Conservation (phyloP, 2,888 invertebrate genomes). For the Lithophane semibrunnea region DNA sequence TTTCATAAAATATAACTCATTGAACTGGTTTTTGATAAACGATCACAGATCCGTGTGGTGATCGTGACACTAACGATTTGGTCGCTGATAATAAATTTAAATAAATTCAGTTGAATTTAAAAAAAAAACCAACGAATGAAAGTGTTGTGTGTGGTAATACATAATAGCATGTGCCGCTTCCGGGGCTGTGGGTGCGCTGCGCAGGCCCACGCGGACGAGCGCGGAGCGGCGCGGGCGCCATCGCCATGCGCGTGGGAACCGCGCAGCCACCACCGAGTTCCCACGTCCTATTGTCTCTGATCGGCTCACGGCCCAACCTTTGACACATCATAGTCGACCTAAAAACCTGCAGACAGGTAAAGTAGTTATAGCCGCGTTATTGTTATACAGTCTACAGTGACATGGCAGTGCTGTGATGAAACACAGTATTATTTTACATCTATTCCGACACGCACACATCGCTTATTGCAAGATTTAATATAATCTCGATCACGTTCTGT, state of each 20-base stretch:
- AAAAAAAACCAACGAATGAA: slow-evolving; percentile 50
- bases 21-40: slow-evolving; percentile 52
- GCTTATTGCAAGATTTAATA: slow-evolving; percentile 29
- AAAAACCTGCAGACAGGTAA: slow-evolving; percentile 67
- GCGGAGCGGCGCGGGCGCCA: slow-evolving; percentile 43
- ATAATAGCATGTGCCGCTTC: slow-evolving; percentile 58
- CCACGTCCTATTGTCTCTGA: slow-evolving; percentile 78
- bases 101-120: slow-evolving; percentile 38
- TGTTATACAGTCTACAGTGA: slow-evolving; percentile 19
- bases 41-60: slow-evolving; percentile 45
- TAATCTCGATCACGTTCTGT: slow-evolving; percentile 52
- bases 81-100: slow-evolving; percentile 22
- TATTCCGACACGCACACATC: slow-evolving; percentile 12
- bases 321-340: slow-evolving; percentile 71
- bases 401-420: slow-evolving; percentile 25
- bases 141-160: slow-evolving; percentile 55
- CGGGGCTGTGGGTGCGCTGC: slow-evolving; percentile 58
- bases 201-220: slow-evolving; percentile 25
- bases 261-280: slow-evolving; percentile 71
- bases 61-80: slow-evolving; percentile 32
- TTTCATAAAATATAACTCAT: slow-evolving; percentile 36
- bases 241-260: slow-evolving; percentile 74
- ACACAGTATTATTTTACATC: slow-evolving; percentile 10
- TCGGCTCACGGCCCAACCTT: slow-evolving; percentile 68
- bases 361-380: slow-evolving; percentile 29